Percentiles rank a stretch among this genome's conserved stretches.
These are phyloP conservation scores for Malurus alboscapulatus DNA, from an alignment of 2,113 vertebrate species.

Conservation along the genomic window DNA sequence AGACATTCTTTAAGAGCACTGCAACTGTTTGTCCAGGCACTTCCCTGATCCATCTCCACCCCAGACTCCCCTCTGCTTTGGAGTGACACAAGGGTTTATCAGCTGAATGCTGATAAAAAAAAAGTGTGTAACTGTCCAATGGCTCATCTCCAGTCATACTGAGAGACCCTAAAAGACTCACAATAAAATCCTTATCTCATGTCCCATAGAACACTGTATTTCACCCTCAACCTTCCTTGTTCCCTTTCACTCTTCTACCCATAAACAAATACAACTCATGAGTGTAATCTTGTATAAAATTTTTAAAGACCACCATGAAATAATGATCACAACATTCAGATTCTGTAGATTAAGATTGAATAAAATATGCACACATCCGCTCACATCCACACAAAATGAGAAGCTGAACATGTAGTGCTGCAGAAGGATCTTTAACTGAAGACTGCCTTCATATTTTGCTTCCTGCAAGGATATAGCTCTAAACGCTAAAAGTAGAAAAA, in stretches of 20 bases:
- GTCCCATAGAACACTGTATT: neutral
- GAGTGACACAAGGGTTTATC: neutral
- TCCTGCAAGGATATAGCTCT: neutral
- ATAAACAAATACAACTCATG: neutral
- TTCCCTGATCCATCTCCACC: neutral
- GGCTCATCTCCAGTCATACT: neutral
- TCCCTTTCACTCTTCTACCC: neutral
- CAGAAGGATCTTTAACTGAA: neutral
- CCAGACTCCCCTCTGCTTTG: fast-evolving
- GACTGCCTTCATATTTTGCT: neutral
- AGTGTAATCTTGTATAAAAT: neutral
- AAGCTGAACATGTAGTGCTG: neutral
- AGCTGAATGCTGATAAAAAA: neutral
- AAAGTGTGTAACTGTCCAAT: neutral
- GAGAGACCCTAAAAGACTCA: neutral
- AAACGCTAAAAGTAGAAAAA: neutral
- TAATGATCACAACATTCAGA: neutral
- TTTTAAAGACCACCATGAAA: neutral
- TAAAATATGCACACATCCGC: neutral
- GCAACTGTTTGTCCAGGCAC: neutral
- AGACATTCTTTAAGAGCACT: neutral
- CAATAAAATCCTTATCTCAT: neutral
- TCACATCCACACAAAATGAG: neutral
- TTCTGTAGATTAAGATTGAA: neutral
- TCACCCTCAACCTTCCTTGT: neutral